Conservation (phyloP, 2,888 invertebrate genomes). For the Hofmannophila pseudospretella region DNA sequence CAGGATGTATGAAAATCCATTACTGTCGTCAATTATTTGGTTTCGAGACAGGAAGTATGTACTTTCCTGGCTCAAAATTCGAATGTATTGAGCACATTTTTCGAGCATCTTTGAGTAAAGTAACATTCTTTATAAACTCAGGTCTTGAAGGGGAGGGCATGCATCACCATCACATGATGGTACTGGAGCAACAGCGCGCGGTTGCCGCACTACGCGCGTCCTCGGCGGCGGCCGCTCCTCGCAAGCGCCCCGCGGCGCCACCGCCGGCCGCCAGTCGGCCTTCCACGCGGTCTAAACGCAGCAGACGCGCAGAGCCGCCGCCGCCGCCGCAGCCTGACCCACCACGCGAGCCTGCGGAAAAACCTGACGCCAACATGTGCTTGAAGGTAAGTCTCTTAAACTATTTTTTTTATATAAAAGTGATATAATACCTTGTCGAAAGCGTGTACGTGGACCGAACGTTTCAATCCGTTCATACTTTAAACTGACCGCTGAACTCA, state of each 20-base stretch:
- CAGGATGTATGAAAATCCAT: too few species aligned
- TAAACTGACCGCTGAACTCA: too few species aligned
- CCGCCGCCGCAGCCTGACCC: slow-evolving; percentile 74
- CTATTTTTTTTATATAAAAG: too few species aligned
- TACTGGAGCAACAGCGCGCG: slow-evolving; percentile 76
- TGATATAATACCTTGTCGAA: too few species aligned
- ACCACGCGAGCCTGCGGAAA: slow-evolving; percentile 83
- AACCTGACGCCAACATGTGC: slow-evolving; percentile 92
- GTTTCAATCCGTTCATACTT: too few species aligned
- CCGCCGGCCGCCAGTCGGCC: slow-evolving; percentile 60
- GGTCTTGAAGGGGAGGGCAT: slow-evolving; percentile 74
- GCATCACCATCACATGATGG: slow-evolving; percentile 79
- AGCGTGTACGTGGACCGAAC: too few species aligned
- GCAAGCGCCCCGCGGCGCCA: slow-evolving; percentile 46
- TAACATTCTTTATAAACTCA: too few species aligned
- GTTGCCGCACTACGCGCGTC: slow-evolving; percentile 57
- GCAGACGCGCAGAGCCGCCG: slow-evolving; percentile 40
- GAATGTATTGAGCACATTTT: too few species aligned
- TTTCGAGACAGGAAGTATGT: too few species aligned
- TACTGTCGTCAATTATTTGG: too few species aligned
- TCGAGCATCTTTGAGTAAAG: too few species aligned
- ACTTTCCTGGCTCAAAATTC: too few species aligned
- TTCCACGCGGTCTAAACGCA: slow-evolving; percentile 43
- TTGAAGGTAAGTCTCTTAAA: slow-evolving; percentile 81
- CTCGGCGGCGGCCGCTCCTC: slow-evolving; percentile 22